Evolutionary conservation across 2,797 vertebrate species (phyloP), one percentile per base, ranked within the genome.

Genomic region (Chrosomus eos): DNA sequence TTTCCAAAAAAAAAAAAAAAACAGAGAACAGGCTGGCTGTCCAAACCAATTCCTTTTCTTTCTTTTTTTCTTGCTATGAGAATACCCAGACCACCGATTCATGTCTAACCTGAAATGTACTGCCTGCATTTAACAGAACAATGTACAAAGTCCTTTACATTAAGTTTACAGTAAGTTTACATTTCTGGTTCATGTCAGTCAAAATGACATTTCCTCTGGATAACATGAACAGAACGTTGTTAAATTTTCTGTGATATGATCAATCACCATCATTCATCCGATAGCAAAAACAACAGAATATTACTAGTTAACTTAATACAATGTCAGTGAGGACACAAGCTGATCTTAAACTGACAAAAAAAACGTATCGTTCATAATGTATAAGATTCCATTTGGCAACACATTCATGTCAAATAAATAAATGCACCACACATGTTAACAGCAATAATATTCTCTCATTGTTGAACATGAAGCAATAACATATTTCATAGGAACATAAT

Each of bases 131-230:
- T 43, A 19, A 58, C 23, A 83, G 31, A 40, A 70, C 60, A 48
- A 48, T 79, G 40, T 48, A 64, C 77, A 79, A 66, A 66, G 40
- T 79, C 77, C 11, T 66, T 33, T 79, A 79, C 77, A 48, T 38
- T 1, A 62, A 48, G 28, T 79, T n/a, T 48, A 79, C 77, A 48
- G 55, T 1, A 62, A 48, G 28, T 79, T n/a, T 48, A 79, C 38
- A 79, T 2, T 33, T 79, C 60, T 66, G 40, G 40, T 64, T 66
- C 40, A 48, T 16, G 18, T 78, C 36, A 40, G 55, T 28, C 60
- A 33, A n/a, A 77, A 77, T 66, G 60, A 66, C 16, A 64, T 79
- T 79, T 48, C 11, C 31, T 79, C 40, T 48, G 60, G 26, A 79
- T 66, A 28, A 33, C 40, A 66, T 79, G 40, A 79, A 45, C 38